phyloP scores from a whole-genome alignment of 2,113 vertebrate species.

The Arizona elegans region DNA sequence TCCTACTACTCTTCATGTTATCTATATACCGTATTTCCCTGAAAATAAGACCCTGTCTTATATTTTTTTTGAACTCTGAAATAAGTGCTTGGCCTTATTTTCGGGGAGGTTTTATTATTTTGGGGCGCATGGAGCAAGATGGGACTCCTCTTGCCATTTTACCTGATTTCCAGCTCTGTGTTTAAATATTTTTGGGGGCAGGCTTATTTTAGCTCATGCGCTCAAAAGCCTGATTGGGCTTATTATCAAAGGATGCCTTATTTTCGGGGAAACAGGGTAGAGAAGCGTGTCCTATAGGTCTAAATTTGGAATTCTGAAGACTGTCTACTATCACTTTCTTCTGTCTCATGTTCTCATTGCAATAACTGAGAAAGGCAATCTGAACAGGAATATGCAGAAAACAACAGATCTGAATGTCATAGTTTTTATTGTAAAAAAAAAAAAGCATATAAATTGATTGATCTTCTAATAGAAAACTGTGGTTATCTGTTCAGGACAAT shows the following conservation, averaged over 20 bases:
- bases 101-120: no score
- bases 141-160: no score
- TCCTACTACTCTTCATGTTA: neutral
- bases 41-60: no score
- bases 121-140: neutral
- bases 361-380: neutral
- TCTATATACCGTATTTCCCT: neutral
- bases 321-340: neutral
- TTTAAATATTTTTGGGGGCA: no score
- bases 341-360: neutral
- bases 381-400: neutral
- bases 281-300: neutral
- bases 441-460: neutral
- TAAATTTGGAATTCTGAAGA: accelerated
- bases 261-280: neutral
- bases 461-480: neutral
- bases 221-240: no score
- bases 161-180: no score
- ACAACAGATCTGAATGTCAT: neutral
- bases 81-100: no score
- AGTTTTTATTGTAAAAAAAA: neutral
- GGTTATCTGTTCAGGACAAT: neutral
- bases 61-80: no score
- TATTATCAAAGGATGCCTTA: no score
- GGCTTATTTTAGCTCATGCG: no score